Evolutionary conservation across 2,113 vertebrate species (phyloP), one percentile per base, ranked within the genome.

Genomic region (Paracanthobrama guichenoti): DNA sequence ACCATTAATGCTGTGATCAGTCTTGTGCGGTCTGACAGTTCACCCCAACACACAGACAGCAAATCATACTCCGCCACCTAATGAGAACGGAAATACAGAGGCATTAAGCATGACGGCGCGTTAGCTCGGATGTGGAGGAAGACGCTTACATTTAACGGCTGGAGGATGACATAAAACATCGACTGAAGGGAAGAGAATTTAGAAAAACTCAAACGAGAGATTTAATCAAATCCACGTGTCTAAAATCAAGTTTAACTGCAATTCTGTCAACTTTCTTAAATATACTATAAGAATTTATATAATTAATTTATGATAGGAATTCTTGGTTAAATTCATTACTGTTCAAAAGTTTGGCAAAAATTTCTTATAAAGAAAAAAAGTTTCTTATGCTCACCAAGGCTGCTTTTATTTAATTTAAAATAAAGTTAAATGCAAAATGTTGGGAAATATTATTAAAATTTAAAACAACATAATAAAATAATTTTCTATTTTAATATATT

Each of bases 21-120:
- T 71, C 76, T 46, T 31, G 64, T 46, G 22, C 8, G 2, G 39
- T 44, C 12, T 24, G 83, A 67, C 83, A 72, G 31, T 72, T 80
- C 79, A 71, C 13, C 73, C 60, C 3, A 84, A 39, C 73, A 77
- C 72, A 53, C 26, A 26, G 78, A 80, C 78, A 48, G 60, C 79
- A 80, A 66, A 80, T 53, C 73, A 84, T 64, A 59, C 48, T 77
- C 53, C 26, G 44, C 8, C 16, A 14, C 44, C 16, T 84, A 77
- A 84, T 67, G 73, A 84, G 82, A 77, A 39, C 16, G 11, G 75
- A 78, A 84, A 59, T 6, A 69, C 2, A 59, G 39, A 59, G 12
- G 10, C 24, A 48, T 72, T 57, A 84, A 44, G 26, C 14, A 48
- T 22, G 48, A 64, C 83, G 46, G 35, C 0, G 53, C 31, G 31